Evolutionary conservation across 2,113 vertebrate species (phyloP), one percentile per base, ranked within the genome.

Genomic region (Toxostoma redivivum): DNA sequence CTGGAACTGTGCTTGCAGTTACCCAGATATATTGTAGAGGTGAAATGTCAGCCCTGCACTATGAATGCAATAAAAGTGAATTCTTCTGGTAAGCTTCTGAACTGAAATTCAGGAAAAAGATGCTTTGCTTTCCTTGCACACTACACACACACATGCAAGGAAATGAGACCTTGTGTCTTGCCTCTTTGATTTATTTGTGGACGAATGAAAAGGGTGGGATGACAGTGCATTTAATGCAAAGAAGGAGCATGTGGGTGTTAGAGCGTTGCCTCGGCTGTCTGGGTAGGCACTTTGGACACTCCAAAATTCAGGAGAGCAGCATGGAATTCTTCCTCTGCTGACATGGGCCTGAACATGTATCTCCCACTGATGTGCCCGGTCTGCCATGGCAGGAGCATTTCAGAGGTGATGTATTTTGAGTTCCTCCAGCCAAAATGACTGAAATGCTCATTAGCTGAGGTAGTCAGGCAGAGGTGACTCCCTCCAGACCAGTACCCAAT

Each of bases 201-300:
- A 17, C 66, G 47, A 74, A 45, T 54, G 35, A 54, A 71, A 47
- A 58, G 57, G 8, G 18, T 81, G 47, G 22, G 51, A 54, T 58
- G 18, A 24, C 30, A 65, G n/a, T 37, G 62, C 22, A 2, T 2
- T 44, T 86, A 20, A 21, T 40, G 28, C 48, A 19, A 53, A 60
- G 45, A 37, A 42, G 20, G 50, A 66, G 40, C 20, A 27, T 0
- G 2, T 1, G 2, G 19, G 6, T 53, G 44, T 66, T 88, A 45
- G 60, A 69, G 40, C 1, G 1, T 79, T 10, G 0, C 15, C 23
- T 65, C 58, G 48, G n/a, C 17, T 58, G 9, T 51, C 40, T 6
- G 2, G 2, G 17, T n/a, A 10, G 20, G 37, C 33, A n/a, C 31
- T 83, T 50, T 0, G 1, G 57, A 40, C 7, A 11, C 20, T 56